Evolutionary conservation across 2,888 invertebrate genomes (phyloP).

Genomic region (Fragum whitleyi): DNA sequence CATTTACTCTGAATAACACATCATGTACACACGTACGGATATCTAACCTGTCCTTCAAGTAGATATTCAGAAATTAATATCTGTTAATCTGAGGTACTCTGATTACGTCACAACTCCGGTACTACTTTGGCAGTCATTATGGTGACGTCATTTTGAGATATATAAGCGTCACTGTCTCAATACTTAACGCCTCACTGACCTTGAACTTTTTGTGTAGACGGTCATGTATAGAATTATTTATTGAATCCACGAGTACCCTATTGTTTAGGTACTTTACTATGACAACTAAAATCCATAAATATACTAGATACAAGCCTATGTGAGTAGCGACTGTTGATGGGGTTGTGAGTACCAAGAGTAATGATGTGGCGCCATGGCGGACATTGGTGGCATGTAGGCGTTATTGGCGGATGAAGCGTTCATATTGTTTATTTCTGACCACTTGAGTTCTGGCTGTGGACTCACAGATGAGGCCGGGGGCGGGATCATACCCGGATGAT

Average conservation of each 20-base stretch:
- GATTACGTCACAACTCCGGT: background rate
- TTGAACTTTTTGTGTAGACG: background rate
- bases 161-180: background rate
- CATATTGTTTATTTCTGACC: conserved; percentile 70
- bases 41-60: background rate
- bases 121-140: conserved; percentile 2
- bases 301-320: conserved; percentile 33
- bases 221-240: background rate
- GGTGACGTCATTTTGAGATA: background rate
- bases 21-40: background rate
- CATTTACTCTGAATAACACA: background rate
- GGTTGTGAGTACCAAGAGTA: conserved; percentile 76
- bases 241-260: background rate
- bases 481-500: conserved; percentile 66
- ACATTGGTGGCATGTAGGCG: conserved; percentile 73
- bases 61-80: background rate
- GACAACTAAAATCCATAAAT: conserved; percentile 20
- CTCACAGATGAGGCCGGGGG: conserved; percentile 74
- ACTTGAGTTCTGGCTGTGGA: conserved; percentile 73
- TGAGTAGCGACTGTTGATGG: conserved; percentile 73
- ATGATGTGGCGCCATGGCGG: conserved; percentile 72
- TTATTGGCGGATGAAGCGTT: conserved; percentile 66
- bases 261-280: background rate
- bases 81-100: conserved; percentile 3
- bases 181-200: background rate